Conservation (phyloP, 2,797 vertebrate species). For the Aldrovandia affinis region DNA sequence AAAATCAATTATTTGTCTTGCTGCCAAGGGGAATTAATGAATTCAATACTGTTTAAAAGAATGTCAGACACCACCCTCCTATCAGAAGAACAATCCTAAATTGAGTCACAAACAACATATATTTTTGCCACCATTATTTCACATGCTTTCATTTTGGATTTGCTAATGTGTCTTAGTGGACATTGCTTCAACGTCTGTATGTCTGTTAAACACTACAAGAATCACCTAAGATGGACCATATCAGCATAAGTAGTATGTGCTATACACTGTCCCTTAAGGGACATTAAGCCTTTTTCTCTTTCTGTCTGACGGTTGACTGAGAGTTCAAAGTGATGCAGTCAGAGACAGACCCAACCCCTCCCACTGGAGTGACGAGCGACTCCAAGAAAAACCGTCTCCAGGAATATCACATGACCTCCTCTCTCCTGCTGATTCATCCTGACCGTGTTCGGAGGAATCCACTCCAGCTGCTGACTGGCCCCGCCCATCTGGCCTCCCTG, state of each 20-base stretch:
- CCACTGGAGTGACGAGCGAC: not conserved
- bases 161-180: too few species aligned
- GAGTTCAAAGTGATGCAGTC: not conserved
- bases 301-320: not conserved
- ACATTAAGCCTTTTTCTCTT: not conserved
- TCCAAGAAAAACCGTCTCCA: not conserved
- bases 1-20: not conserved
- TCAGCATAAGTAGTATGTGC: not conserved
- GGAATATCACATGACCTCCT: not conserved
- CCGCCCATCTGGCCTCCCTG: not conserved
- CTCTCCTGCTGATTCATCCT: conserved; percentile 7
- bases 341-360: not conserved
- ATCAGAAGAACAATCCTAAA: not conserved
- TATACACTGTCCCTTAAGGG: not conserved
- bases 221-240: not conserved
- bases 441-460: not conserved
- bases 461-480: not conserved
- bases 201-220: not conserved
- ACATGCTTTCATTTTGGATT: not conserved
- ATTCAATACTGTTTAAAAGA: not conserved
- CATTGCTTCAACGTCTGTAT: too few species aligned
- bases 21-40: not conserved
- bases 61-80: too few species aligned
- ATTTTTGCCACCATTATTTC: not conserved
- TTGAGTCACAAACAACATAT: not conserved